Evolutionary conservation across 2,888 invertebrate genomes (phyloP).

Genomic region (Agrenia bidenticulata): DNA sequence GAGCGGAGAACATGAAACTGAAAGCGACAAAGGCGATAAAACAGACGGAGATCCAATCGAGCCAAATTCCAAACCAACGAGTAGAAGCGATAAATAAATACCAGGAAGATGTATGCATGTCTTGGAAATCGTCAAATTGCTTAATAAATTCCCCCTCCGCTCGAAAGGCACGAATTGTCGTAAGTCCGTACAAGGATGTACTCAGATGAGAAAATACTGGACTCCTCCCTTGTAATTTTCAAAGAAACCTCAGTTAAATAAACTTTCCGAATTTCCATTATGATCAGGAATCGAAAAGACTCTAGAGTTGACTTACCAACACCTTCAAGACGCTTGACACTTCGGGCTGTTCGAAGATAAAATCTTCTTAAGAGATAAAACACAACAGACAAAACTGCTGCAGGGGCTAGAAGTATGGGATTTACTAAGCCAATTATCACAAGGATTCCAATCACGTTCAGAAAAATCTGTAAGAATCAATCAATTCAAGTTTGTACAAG

Average conservation of each 20-base stretch:
- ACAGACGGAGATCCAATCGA: conserved; percentile 82
- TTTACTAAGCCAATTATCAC: conserved; percentile 58
- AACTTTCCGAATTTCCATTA: background rate
- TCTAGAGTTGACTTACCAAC: conserved; percentile 55
- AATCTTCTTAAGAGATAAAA: conserved; percentile 75
- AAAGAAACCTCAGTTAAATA: background rate
- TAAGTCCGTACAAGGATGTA: conserved; percentile 83
- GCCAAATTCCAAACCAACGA: conserved; percentile 88
- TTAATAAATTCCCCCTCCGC: conserved; percentile 74
- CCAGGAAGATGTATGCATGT: conserved; percentile 87
- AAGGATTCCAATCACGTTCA: conserved; percentile 63
- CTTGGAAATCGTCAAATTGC: conserved; percentile 72
- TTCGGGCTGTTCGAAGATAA: conserved; percentile 76
- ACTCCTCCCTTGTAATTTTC: conserved; percentile 66
- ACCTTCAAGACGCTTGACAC: conserved; percentile 65
- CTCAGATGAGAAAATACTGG: conserved; percentile 94
- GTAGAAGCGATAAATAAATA: conserved; percentile 84
- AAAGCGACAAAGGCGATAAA: conserved; percentile 84
- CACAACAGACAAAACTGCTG: conserved; percentile 67
- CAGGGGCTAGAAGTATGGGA: conserved; percentile 59
- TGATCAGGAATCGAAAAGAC: background rate
- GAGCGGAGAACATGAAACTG: conserved; percentile 71
- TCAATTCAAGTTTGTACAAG: background rate
- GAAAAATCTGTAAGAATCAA: conserved; percentile 60
- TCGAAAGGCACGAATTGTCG: conserved; percentile 85